Percentiles rank a stretch among this genome's conserved stretches.
Conservation (phyloP, 2,888 invertebrate genomes). For the Crematogaster levior region DNA sequence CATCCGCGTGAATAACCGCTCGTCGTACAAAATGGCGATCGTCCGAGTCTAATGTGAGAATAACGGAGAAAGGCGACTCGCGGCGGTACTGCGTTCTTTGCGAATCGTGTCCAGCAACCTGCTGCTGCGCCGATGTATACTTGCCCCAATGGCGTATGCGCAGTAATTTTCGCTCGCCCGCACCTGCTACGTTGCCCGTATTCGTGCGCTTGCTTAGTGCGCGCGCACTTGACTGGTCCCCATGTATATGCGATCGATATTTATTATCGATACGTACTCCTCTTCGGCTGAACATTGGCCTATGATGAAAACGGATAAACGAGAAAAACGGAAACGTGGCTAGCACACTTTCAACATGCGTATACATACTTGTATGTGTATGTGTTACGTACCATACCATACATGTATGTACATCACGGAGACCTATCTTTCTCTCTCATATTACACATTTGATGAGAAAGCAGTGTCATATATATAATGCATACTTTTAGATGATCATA, state of each 20-base stretch:
- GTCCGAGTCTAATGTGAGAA: conserved; percentile 10
- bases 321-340: neutral
- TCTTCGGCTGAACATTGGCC: neutral
- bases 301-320: neutral
- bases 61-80: conserved; percentile 4
- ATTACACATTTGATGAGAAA: conserved; percentile 52
- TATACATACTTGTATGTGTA: conserved; percentile 59
- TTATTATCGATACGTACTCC: neutral
- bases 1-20: conserved; percentile 18
- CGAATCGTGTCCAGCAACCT: conserved; percentile 11
- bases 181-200: neutral
- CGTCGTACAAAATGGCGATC: conserved; percentile 37
- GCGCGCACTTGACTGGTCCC: neutral
- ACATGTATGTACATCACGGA: conserved; percentile 28
- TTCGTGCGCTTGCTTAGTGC: neutral
- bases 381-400: conserved; percentile 58
- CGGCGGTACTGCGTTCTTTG: conserved; percentile 8
- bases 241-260: neutral
- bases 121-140: conserved; percentile 6
- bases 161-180: conserved; percentile 9
- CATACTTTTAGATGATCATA: too few species aligned
- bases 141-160: conserved; percentile 29
- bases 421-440: conserved; percentile 58
- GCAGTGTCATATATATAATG: conserved; percentile 71
- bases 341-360: neutral